phyloP scores from a whole-genome alignment of 2,888 invertebrate genomes.

The Melikaiella ostensackeni region DNA sequence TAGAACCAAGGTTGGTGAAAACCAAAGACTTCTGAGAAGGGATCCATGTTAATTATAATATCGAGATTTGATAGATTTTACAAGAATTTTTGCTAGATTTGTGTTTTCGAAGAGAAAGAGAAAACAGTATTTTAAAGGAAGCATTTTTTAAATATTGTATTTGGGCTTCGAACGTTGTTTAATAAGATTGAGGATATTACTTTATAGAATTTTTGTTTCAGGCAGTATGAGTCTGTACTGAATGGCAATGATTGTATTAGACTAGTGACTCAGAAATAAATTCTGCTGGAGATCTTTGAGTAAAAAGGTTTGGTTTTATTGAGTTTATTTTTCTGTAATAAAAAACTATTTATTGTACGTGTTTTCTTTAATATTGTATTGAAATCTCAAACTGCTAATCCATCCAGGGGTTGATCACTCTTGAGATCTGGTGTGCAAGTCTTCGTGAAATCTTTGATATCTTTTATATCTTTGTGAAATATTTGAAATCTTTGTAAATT shows the following conservation, averaged over 20 bases:
- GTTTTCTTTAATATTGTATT: too few relatives aligned
- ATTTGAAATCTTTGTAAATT: too few relatives aligned
- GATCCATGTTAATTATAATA: not conserved
- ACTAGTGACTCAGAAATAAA: slow-evolving; percentile 17
- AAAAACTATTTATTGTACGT: not conserved
- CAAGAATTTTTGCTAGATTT: not conserved
- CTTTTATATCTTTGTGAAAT: too few relatives aligned
- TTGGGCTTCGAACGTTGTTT: not conserved
- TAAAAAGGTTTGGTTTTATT: not conserved
- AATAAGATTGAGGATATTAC: not conserved
- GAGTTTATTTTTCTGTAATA: not conserved
- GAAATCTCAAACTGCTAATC: too few relatives aligned
- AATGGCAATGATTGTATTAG: not conserved
- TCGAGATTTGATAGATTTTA: not conserved
- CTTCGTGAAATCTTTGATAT: too few relatives aligned
- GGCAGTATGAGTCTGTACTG: not conserved
- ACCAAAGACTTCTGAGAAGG: not conserved
- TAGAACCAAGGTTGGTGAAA: not conserved
- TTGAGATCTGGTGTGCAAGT: too few relatives aligned
- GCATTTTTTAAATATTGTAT: not conserved
- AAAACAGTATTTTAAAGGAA: not conserved
- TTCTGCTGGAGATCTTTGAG: slow-evolving; percentile 5
- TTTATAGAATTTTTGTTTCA: not conserved
- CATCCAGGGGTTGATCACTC: too few relatives aligned
- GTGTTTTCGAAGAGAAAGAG: not conserved